These are phyloP conservation scores for Polylopha cassiicola DNA, from an alignment of 2,888 invertebrate species.

Conservation along the genomic window DNA sequence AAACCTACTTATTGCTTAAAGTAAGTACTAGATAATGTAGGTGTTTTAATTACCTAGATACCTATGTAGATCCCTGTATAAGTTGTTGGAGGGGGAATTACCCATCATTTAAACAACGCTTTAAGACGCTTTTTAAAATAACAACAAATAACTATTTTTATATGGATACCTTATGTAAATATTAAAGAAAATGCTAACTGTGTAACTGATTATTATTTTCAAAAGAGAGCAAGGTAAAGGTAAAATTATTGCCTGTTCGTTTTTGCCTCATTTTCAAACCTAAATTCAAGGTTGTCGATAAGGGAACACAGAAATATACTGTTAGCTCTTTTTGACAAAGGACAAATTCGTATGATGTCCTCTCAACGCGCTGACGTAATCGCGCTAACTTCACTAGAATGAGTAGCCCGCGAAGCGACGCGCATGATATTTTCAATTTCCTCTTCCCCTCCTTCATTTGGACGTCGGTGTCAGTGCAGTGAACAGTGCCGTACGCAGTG, in stretches of 20 bases:
- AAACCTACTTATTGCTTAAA: too few relatives aligned
- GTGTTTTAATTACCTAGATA: too few relatives aligned
- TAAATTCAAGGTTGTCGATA: conserved; percentile 61
- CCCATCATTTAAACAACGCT: too few relatives aligned
- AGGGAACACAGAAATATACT: conserved; percentile 31
- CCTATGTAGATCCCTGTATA: too few relatives aligned
- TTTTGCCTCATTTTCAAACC: conserved; percentile 33
- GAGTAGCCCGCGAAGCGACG: conserved; percentile 53
- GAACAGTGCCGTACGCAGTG: conserved; percentile 63
- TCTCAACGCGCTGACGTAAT: conserved; percentile 45
- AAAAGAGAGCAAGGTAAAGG: conserved; percentile 46
- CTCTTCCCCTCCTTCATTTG: conserved; percentile 70
- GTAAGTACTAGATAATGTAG: too few relatives aligned
- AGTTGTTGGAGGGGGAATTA: too few relatives aligned
- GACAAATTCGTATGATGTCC: conserved; percentile 26
- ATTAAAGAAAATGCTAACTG: conserved; percentile 24
- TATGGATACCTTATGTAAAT: too few relatives aligned
- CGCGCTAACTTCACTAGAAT: conserved; percentile 49
- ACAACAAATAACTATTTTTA: too few relatives aligned
- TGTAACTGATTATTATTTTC: conserved; percentile 54
- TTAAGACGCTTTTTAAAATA: too few relatives aligned
- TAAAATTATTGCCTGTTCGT: conserved; percentile 44
- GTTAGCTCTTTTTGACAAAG: conserved; percentile 40
- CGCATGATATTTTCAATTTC: conserved; percentile 53
- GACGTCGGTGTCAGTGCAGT: conserved; percentile 71